These are phyloP conservation scores for Neolamprologus hecqui DNA, from an alignment of 2,113 vertebrate genomes.

Conservation along the genomic window DNA sequence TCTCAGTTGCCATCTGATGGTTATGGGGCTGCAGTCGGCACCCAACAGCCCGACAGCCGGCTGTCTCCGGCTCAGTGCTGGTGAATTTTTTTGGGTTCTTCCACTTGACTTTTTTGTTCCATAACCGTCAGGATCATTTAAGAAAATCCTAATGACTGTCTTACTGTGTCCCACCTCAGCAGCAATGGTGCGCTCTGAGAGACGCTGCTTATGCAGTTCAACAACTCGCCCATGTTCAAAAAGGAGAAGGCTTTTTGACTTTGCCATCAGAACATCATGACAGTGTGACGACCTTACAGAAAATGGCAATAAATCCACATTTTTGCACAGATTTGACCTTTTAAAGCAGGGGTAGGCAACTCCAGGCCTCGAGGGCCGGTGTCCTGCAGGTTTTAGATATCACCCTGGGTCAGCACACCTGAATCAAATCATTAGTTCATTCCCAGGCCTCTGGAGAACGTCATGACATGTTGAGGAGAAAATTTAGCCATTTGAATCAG, in stretches of 20 bases:
- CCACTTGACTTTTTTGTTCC: not conserved
- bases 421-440: accelerated
- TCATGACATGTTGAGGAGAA: accelerated
- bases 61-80: not conserved
- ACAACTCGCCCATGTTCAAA: accelerated
- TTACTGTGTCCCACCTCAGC: not conserved
- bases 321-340: accelerated
- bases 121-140: not conserved
- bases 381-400: not conserved
- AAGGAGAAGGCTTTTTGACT: not conserved
- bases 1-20: not conserved
- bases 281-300: not conserved
- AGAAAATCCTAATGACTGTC: accelerated
- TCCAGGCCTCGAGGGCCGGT: accelerated
- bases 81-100: not conserved
- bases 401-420: accelerated
- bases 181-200: accelerated
- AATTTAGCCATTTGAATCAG: not conserved
- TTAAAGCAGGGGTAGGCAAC: accelerated
- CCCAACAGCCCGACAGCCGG: not conserved
- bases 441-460: not conserved
- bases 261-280: not conserved
- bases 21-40: not conserved
- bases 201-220: accelerated
- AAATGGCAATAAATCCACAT: not conserved